Percentiles rank a stretch among this genome's conserved stretches.
Evolutionary conservation across 2,888 invertebrate species (phyloP).

Genomic region (Eupithecia tripunctaria): DNA sequence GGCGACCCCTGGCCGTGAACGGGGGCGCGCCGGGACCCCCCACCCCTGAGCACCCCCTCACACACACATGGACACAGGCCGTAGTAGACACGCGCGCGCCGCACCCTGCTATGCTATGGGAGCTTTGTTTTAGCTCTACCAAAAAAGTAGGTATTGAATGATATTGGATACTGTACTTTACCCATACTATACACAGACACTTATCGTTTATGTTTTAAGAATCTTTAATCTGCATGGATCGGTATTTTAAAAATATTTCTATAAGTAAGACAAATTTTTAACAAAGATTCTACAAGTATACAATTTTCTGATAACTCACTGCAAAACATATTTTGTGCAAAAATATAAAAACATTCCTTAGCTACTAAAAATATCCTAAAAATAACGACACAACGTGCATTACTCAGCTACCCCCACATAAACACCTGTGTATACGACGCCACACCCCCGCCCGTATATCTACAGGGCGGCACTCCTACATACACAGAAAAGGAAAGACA

Average conservation of each 20-base stretch:
- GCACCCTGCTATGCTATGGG: constrained; percentile 49
- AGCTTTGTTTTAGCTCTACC: neutral
- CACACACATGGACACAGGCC: constrained; percentile 37
- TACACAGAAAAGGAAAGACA: constrained; percentile 53
- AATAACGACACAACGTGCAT: constrained; percentile 53
- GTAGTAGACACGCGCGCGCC: constrained; percentile 66
- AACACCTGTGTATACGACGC: constrained; percentile 58
- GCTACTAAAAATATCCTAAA: constrained; percentile 26
- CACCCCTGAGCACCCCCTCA: constrained; percentile 42
- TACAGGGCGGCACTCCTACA: constrained; percentile 77
- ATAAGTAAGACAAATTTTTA: neutral
- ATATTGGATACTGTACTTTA: neutral
- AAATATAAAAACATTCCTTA: neutral
- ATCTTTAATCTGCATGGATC: neutral
- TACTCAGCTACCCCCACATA: constrained; percentile 48
- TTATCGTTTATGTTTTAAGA: neutral
- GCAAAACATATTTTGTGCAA: neutral
- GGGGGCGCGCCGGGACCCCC: constrained; percentile 66
- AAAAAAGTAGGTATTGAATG: too few species aligned
- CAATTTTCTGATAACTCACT: neutral
- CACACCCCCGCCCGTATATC: constrained; percentile 71
- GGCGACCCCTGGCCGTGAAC: constrained; percentile 85
- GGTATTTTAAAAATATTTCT: neutral
- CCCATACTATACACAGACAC: neutral
- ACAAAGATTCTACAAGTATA: neutral